Evolutionary conservation across 2,888 invertebrate species (phyloP).

Genomic region (Microplitis deprimator): DNA sequence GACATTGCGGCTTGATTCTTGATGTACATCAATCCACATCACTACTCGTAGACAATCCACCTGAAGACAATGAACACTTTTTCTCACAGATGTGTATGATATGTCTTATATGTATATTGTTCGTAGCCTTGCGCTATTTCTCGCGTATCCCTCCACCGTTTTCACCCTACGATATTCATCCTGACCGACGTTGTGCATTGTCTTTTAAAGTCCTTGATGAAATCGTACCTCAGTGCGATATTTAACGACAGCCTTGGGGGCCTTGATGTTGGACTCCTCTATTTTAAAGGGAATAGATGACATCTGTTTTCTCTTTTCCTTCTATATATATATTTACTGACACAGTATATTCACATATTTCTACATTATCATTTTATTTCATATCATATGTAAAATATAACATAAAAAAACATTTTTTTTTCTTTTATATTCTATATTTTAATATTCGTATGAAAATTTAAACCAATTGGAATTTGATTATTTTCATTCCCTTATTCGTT

Average conservation of each 20-base stretch:
- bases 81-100: slow-evolving; percentile 9
- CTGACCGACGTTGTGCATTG: slow-evolving; percentile 54
- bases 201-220: slow-evolving; percentile 57
- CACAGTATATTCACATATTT: slow-evolving; percentile 8
- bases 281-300: slow-evolving; percentile 34
- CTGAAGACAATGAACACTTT: slow-evolving; percentile 34
- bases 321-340: neutral
- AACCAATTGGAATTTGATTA: slow-evolving; percentile 41
- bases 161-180: slow-evolving; percentile 50
- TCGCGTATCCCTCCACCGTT: slow-evolving; percentile 27
- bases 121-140: slow-evolving; percentile 31
- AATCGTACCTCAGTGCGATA: slow-evolving; percentile 54
- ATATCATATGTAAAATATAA: neutral
- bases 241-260: slow-evolving; percentile 45
- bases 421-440: neutral
- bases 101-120: slow-evolving; percentile 9
- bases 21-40: slow-evolving; percentile 9
- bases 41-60: slow-evolving; percentile 5
- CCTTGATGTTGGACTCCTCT: slow-evolving; percentile 28
- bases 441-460: slow-evolving; percentile 26
- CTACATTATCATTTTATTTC: neutral
- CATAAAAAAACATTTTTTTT: neutral
- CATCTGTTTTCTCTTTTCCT: slow-evolving; percentile 16
- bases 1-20: slow-evolving; percentile 31
- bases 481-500: slow-evolving; percentile 11